Base-by-base conservation (phyloP, 2,797 vertebrate species). In the Hemitrygon akajei region DNA sequence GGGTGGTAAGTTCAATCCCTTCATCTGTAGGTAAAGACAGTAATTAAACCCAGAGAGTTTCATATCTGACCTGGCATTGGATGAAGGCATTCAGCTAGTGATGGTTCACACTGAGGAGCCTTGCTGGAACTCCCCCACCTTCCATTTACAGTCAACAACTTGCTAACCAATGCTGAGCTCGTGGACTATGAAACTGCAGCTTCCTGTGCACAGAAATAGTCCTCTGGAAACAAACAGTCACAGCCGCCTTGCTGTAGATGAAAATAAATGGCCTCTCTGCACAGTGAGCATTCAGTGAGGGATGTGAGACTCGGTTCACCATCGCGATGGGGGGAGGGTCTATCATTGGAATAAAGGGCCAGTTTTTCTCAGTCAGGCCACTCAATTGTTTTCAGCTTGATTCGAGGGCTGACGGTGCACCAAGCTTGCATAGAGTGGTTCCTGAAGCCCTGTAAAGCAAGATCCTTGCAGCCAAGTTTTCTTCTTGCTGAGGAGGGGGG, bases 121-220 rank as follows among this genome's bases (percentile, higher is more conserved):
- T 18, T 11, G 60, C n/a, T 37, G n/a, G 86, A 89, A 89, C 86
- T 69, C 18, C 58, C n/a, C 86, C 86, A 69, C 86, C 63, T 37
- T n/a, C 34, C 63, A 37, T 37, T 87, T 63, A 18, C 25, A 6
- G 63, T 66, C 56, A 58, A 58, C 25, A 58, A 27, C 58, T n/a
- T 60, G 30, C 30, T 9, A 89, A 89, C n/a, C 0, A 63, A 89
- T 16, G 22, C 16, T 66, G n/a, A 89, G 60, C 16, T 89, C 14
- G 34, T 25, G 9, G 63, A 37, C 60, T 89, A 60, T 69, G 60
- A 89, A 89, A 30, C 18, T 37, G n/a, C 18, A 89, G 22, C 16
- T 89, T 89, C 86, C n/a, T 89, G n/a, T 89, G 86, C 18, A 69
- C n/a, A 89, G 63, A 89, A 89, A 69, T 89, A 89, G 86, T 89